Conservation (phyloP, 2,113 vertebrate genomes). For the Struthio camelus region DNA sequence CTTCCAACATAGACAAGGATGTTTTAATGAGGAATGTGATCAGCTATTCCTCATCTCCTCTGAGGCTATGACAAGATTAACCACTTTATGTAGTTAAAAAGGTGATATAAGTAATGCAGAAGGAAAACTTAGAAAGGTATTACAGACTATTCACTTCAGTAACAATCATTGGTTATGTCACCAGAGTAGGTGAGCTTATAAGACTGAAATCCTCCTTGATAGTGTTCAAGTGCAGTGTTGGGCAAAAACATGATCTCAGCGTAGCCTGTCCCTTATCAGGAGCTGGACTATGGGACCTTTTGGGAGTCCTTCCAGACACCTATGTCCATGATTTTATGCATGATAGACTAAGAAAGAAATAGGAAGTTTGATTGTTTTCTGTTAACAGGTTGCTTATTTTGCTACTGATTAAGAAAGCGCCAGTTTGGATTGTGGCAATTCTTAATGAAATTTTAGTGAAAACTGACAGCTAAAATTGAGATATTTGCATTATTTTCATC, state of each 20-base stretch:
- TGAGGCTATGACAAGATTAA: neutral
- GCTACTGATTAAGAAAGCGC: neutral
- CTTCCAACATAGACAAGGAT: neutral
- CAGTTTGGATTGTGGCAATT: neutral
- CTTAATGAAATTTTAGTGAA: neutral
- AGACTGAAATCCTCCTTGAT: neutral
- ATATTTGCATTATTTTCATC: neutral
- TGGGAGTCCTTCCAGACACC: neutral
- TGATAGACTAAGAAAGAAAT: neutral
- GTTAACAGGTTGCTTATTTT: neutral
- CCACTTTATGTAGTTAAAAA: neutral
- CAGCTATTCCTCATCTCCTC: neutral
- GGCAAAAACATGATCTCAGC: neutral
- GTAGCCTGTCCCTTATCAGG: neutral
- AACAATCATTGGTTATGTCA: neutral
- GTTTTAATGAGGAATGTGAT: neutral
- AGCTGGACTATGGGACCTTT: accelerated
- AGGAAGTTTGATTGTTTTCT: neutral
- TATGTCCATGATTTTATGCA: neutral
- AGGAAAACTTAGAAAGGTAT: neutral
- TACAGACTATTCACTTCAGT: neutral
- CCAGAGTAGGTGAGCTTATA: neutral
- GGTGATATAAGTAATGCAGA: neutral
- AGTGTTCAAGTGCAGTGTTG: neutral
- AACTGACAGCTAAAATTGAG: neutral